phyloP scores from a whole-genome alignment of 2,113 vertebrate species.

The Gymnocephalus cernua region DNA sequence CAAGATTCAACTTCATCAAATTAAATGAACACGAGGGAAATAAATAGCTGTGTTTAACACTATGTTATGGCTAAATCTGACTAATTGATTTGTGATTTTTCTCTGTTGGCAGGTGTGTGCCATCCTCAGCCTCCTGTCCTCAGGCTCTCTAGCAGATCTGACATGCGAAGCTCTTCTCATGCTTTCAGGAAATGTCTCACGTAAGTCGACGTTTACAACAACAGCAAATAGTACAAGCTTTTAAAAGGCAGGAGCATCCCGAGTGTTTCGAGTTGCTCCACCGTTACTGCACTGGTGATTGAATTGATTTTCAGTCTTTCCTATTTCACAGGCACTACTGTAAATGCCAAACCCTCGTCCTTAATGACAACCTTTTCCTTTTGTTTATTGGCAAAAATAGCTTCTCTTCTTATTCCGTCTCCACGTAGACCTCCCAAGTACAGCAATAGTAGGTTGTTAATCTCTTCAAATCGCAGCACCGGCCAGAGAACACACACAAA shows the following conservation, averaged over 20 bases:
- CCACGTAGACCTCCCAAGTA: not conserved
- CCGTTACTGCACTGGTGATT: not conserved
- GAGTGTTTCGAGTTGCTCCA: not conserved
- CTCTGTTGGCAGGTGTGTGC: slow-evolving; percentile 72
- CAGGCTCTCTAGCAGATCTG: slow-evolving; percentile 62
- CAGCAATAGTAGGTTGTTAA: not conserved
- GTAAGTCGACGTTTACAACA: slow-evolving; percentile 64
- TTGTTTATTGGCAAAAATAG: slow-evolving; percentile 34
- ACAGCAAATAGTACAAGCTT: slow-evolving; percentile 7
- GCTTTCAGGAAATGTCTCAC: slow-evolving; percentile 74
- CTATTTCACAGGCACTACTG: slow-evolving; percentile 9
- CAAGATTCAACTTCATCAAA: not conserved
- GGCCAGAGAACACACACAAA: slow-evolving; percentile 6
- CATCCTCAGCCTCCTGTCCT: slow-evolving; percentile 68
- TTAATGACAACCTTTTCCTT: slow-evolving; percentile 15
- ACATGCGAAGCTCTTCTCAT: slow-evolving; percentile 79
- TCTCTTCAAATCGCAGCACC: not conserved
- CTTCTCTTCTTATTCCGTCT: slow-evolving; percentile 6
- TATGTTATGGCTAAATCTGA: not conserved
- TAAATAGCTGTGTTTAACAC: not conserved
- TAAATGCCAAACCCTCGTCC: slow-evolving; percentile 35
- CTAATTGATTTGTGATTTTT: slow-evolving; percentile 3
- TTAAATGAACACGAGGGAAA: not conserved
- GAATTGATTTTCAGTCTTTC: slow-evolving; percentile 55
- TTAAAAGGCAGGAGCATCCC: slow-evolving; percentile 2